A percentile compares a stretch with the other conserved stretches of the same genome.
phyloP scores from a whole-genome alignment of 2,797 vertebrate genomes.

The Pangasius macronema region DNA sequence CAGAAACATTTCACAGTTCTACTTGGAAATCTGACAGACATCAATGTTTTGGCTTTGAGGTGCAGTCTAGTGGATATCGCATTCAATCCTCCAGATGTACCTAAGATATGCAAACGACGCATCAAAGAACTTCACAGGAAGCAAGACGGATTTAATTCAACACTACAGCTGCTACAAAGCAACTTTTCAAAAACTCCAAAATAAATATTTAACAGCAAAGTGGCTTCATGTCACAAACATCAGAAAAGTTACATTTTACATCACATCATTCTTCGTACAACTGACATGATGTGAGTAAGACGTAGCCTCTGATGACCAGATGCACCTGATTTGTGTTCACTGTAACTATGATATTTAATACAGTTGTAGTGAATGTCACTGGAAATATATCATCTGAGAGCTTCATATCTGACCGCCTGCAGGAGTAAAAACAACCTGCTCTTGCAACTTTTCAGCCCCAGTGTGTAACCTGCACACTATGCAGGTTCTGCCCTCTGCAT shows the following conservation, averaged over 20 bases:
- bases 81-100: background rate
- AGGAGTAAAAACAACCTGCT: background rate
- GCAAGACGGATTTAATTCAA: background rate
- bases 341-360: background rate
- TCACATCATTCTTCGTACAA: background rate
- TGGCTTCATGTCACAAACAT: background rate
- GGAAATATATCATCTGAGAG: background rate
- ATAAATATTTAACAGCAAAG: background rate
- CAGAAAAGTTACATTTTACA: background rate
- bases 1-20: background rate
- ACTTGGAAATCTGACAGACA: background rate
- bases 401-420: background rate
- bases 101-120: background rate
- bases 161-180: background rate
- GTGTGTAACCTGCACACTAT: background rate
- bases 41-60: background rate
- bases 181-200: background rate
- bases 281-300: background rate
- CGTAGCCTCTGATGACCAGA: background rate
- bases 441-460: conserved; percentile 5
- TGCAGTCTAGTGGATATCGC: background rate
- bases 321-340: background rate
- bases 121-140: background rate
- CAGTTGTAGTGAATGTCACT: background rate
- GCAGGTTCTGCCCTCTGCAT: conserved; percentile 24